phyloP scores from a whole-genome alignment of 2,113 vertebrate genomes.

The Xyrauchen texanus region DNA sequence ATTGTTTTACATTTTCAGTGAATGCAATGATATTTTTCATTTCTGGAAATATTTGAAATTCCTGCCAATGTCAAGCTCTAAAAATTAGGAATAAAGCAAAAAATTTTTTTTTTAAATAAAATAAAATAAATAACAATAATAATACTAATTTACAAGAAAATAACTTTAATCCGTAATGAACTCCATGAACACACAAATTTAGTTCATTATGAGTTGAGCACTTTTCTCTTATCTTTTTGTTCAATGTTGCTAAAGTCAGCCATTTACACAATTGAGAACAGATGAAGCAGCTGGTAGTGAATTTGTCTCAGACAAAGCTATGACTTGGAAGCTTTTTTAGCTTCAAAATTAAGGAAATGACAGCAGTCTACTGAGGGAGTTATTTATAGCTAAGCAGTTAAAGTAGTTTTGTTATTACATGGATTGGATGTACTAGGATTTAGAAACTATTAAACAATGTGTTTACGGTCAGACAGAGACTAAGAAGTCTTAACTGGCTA shows the following conservation, averaged over 20 bases:
- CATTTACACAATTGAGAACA: constrained; percentile 45
- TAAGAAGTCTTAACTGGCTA: constrained; percentile 5
- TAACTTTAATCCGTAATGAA: too few species aligned
- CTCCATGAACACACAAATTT: too few species aligned
- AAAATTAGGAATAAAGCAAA: too few species aligned
- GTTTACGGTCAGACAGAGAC: neutral
- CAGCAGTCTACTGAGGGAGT: constrained; percentile 43
- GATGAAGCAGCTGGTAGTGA: constrained; percentile 44
- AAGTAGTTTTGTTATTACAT: constrained; percentile 22
- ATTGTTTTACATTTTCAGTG: too few species aligned
- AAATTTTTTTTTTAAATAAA: too few species aligned
- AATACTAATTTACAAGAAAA: too few species aligned
- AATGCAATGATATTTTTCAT: too few species aligned
- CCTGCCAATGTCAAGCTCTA: too few species aligned
- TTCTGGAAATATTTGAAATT: too few species aligned
- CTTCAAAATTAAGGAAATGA: constrained; percentile 21
- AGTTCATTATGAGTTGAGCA: too few species aligned
- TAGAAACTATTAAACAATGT: neutral
- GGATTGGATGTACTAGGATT: neutral
- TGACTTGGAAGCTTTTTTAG: constrained; percentile 50
- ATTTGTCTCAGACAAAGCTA: constrained; percentile 32
- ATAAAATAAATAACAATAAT: too few species aligned
- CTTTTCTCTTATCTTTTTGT: too few species aligned
- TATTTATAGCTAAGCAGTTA: neutral
- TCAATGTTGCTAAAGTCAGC: constrained; percentile 59